phyloP scores from a whole-genome alignment of 64 coral and sea anemone species.

The Actinia equina region DNA sequence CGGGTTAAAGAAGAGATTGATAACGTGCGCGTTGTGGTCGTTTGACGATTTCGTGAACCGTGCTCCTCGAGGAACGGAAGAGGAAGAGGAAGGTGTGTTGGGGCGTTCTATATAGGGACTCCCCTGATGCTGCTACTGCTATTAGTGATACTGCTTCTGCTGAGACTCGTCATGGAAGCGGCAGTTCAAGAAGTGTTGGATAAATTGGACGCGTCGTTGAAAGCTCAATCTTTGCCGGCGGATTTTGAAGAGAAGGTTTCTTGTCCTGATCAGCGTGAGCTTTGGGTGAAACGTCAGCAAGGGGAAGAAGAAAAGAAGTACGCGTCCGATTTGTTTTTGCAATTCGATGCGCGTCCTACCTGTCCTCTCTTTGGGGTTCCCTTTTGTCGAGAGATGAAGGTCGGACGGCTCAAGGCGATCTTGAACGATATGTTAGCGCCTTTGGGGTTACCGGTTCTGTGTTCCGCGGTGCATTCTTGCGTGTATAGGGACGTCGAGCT shows the following conservation, averaged over 20 bases:
- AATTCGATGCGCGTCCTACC: background rate
- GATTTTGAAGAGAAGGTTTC: background rate
- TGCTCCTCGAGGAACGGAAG: too few species aligned
- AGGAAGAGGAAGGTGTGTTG: too few species aligned
- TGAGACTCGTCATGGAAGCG: too few species aligned
- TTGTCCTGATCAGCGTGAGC: background rate
- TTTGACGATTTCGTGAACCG: too few species aligned
- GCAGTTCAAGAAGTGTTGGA: too few species aligned
- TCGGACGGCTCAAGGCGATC: background rate
- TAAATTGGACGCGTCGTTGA: too few species aligned
- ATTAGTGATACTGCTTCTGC: too few species aligned
- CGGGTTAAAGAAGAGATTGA: too few species aligned
- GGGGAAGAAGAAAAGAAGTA: background rate
- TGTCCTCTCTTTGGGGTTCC: background rate
- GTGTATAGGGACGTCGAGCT: background rate
- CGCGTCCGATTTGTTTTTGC: background rate
- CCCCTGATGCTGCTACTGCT: too few species aligned
- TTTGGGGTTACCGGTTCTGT: background rate
- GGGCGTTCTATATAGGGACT: too few species aligned
- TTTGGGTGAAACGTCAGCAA: background rate
- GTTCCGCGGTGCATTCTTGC: background rate
- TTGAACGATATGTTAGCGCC: background rate
- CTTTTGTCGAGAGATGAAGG: background rate
- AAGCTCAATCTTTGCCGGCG: too few species aligned
- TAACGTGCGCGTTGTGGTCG: too few species aligned